Evolutionary conservation across 2,113 vertebrate species (phyloP), one percentile per base, ranked within the genome.

Genomic region (Antigone vipio): DNA sequence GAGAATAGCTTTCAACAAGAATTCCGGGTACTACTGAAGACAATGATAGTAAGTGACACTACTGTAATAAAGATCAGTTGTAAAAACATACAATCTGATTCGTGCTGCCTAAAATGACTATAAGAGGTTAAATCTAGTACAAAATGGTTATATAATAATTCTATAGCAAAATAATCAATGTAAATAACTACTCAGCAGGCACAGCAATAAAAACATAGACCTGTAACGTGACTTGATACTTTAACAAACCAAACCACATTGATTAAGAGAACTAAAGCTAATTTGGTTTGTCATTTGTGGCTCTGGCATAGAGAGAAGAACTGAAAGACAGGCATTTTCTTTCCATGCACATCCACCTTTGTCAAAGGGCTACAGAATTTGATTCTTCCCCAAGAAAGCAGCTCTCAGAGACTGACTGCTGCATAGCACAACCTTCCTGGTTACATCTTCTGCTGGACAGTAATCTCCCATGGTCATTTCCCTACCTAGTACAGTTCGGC

Each of bases 381-480:
- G 40, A 62, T 42, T 44, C 14, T 30, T 73, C 26, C 44, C 52
- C 14, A 21, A 38, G 62, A 78, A 59, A 67, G 60, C 29, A 92
- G 74, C 47, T 42, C 66, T 27, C 9, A 1, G 44, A 66, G 49
- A 34, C 5, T 0, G 0, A 40, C 50, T 45, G 40, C 67, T 83
- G 72, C 40, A 49, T 3, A 71, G 68, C 50, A 66, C 52, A 23
- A 9, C 19, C 58, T 34, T 66, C 45, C 35, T 34, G 9, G 12
- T 49, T 73, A 34, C n/a, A 32, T 22, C 11, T 82, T 35, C 8
- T 2, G 9, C 17, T 42, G 64, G 50, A 15, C 23, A 68, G 7
- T 12, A 9, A 29, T 8, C 38, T 15, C 26, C 20, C 35, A 19
- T 0, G 4, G 19, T 34, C 35, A 22, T 26, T 17, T 47, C 12